Conservation (phyloP, 2,888 invertebrate species). For the Pardosa pseudoannulata region DNA sequence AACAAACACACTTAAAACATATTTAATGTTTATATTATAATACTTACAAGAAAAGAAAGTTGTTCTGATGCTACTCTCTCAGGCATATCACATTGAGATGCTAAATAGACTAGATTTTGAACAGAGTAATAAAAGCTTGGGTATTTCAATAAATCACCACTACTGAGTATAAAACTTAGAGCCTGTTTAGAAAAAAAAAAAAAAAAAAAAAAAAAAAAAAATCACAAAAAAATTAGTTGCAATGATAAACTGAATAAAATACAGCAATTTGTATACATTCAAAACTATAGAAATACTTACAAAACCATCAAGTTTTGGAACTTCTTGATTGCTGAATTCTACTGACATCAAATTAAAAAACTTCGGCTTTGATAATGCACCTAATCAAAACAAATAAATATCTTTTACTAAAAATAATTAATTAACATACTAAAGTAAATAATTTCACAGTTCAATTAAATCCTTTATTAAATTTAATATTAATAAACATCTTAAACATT, state of each 20-base stretch:
- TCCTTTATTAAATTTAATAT: not conserved
- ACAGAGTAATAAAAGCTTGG: conserved; percentile 90
- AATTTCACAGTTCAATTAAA: too few species aligned
- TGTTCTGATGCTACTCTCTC: conserved; percentile 75
- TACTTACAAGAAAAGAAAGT: conserved; percentile 76
- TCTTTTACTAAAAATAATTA: too few species aligned
- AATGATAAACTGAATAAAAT: too few species aligned
- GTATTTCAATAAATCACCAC: conserved; percentile 93
- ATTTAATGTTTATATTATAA: not conserved
- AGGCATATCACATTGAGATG: conserved; percentile 81
- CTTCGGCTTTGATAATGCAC: conserved; percentile 86
- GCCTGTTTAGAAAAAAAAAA: conserved; percentile 80
- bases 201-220: too few species aligned
- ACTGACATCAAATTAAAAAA: conserved; percentile 92
- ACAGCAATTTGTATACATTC: too few species aligned
- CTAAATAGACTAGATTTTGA: conserved; percentile 88
- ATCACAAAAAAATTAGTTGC: too few species aligned
- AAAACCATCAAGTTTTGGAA: conserved; percentile 89
- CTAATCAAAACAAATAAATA: too few species aligned
- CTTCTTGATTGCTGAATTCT: conserved; percentile 84
- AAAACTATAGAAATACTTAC: conserved; percentile 75
- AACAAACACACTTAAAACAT: too few species aligned
- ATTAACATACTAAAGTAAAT: too few species aligned
- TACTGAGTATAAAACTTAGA: conserved; percentile 94
- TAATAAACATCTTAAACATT: not conserved